phyloP scores from a whole-genome alignment of 1,140 invertebrate genomes.

The Pseudomyrmex dendroicus region DNA sequence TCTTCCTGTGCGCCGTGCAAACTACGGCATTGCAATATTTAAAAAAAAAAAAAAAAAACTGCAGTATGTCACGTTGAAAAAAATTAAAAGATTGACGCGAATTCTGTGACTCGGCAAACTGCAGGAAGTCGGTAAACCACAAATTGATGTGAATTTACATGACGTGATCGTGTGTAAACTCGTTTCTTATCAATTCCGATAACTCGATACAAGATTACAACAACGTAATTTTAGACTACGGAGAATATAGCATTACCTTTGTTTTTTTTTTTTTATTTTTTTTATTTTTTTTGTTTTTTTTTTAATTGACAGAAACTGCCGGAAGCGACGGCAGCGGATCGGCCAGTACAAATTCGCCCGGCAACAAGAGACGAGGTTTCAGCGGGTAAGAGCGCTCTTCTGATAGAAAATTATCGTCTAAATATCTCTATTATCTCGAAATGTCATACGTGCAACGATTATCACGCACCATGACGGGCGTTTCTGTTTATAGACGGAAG shows the following conservation, averaged over 20 bases:
- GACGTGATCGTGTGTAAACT: not conserved
- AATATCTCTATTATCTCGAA: conserved; percentile 30
- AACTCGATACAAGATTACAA: not conserved
- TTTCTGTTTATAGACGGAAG: conserved; percentile 88
- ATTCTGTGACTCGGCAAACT: not conserved
- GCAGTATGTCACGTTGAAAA: not conserved
- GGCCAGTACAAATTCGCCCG: conserved; percentile 88
- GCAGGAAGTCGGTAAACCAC: conserved; percentile 38
- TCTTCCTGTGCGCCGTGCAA: no score
- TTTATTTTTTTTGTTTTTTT: no score
- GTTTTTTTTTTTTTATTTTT: no score
- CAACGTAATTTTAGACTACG: not conserved
- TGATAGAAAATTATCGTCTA: conserved; percentile 60
- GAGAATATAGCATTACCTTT: no score
- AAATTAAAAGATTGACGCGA: not conserved
- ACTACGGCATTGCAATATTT: not conserved
- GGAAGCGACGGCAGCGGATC: conserved; percentile 86
- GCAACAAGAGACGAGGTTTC: conserved; percentile 92
- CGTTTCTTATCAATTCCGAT: conserved; percentile 51
- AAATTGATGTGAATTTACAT: not conserved
- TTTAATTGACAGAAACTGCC: conserved; percentile 84
- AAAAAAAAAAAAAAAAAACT: not conserved
- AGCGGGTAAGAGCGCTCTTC: conserved; percentile 88
- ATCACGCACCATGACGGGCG: conserved; percentile 62
- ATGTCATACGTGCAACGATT: conserved; percentile 62